Conservation (phyloP, 1,140 invertebrate genomes). For the Diorhabda carinulata region DNA sequence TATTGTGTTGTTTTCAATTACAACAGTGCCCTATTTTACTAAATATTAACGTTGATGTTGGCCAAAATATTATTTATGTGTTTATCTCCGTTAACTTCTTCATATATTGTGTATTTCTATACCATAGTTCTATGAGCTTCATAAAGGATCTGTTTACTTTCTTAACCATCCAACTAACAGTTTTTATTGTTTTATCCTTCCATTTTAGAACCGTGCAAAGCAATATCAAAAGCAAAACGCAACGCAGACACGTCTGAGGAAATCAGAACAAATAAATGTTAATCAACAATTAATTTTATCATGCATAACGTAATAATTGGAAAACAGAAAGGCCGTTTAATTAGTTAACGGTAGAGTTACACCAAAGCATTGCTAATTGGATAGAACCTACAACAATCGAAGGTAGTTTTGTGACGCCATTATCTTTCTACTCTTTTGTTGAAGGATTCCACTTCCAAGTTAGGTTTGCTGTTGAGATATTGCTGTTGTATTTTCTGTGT, state of each 20-base stretch:
- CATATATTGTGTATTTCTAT: too few species aligned
- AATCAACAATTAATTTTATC: not conserved
- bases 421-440: conserved; percentile 1
- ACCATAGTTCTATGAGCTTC: too few species aligned
- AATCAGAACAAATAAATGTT: conserved; percentile 1
- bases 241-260: not conserved
- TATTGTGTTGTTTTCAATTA: too few species aligned
- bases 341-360: not conserved
- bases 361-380: not conserved
- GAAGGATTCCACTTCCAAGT: not conserved
- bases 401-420: not conserved
- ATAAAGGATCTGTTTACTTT: too few species aligned
- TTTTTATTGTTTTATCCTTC: too few species aligned
- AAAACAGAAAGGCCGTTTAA: not conserved
- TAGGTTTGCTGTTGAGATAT: not conserved
- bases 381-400: not conserved
- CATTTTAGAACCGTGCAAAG: too few species aligned
- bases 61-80: too few species aligned
- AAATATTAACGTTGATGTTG: too few species aligned
- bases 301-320: conserved; percentile 2
- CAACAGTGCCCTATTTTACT: too few species aligned
- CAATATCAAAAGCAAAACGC: not conserved
- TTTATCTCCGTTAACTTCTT: too few species aligned
- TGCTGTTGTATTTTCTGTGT: not conserved
- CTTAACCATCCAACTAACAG: too few species aligned